Base-by-base conservation (phyloP, 2,113 vertebrate genomes). In the Micronycteris hirsuta region DNA sequence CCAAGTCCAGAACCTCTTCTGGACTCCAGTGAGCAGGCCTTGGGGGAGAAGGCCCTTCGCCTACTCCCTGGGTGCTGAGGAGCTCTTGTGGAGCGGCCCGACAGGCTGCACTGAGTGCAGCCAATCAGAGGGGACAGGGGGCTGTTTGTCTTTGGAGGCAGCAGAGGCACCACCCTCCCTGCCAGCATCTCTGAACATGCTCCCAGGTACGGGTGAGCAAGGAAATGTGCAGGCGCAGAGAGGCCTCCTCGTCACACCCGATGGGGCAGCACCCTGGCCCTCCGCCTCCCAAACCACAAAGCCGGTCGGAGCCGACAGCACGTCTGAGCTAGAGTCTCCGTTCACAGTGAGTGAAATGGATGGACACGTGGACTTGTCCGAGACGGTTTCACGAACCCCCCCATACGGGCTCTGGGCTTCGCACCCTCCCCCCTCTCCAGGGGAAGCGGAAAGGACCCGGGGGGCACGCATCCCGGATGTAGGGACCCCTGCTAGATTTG, bases 101-200 rank as follows among this genome's bases (percentile, higher is more conserved):
- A 17, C 7, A 6, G 24, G 33, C 20, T 31, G 17, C 28, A 73
- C 56, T n/a, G n/a, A n/a, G n/a, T n/a, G 54, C 36, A n/a, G n/a
- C 20, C 19, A 26, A 4, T 47, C 68, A 5, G 61, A 63, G 61
- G 43, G 31, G 71, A 43, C 43, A 2, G 5, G 5, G 2, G 58
- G 20, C 22, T 0, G 0, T 26, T 56, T 13, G 26, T 90, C 93
- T 71, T 33, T 58, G 76, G 54, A 86, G 67, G 52, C 0, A 56
- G 28, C 26, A 43, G 49, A 28, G 78, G 26, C 4, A 0, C 41
- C 19, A 5, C 28, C 26, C 26, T 8, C 45, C 82, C 77, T 31
- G 20, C 22, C 49, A 19, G 17, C 13, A 24, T 58, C 49, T 54
- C 61, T 6, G 8, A 47, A 3, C 19, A 26, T 0, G 0, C 14